Conservation (phyloP, 2,797 vertebrate genomes). For the Varecia variegata region DNA sequence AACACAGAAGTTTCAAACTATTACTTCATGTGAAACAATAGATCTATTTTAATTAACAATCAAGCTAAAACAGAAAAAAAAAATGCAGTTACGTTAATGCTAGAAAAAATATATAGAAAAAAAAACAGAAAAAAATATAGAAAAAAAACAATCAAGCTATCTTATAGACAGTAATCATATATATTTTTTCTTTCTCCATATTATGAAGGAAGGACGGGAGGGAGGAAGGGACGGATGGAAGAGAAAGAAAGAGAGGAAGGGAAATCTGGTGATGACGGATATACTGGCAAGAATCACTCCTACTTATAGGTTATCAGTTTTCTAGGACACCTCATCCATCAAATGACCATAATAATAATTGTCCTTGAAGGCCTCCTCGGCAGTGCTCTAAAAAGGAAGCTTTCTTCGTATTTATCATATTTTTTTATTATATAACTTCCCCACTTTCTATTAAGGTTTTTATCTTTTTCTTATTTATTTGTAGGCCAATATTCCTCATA, state of each 20-base stretch:
- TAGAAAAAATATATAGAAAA: too few species aligned
- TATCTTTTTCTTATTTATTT: conserved; percentile 21
- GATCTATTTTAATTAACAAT: neutral
- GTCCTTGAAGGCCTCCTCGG: neutral
- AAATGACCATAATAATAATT: neutral
- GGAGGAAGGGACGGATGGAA: neutral
- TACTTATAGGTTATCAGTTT: neutral
- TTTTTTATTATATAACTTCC: neutral
- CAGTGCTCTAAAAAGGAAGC: neutral
- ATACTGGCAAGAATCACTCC: neutral
- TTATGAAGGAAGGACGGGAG: neutral
- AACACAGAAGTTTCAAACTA: neutral
- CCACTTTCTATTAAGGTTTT: neutral
- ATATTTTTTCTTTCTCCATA: neutral
- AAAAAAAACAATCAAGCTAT: neutral
- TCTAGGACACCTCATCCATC: neutral
- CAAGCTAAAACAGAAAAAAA: too few species aligned
- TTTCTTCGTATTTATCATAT: neutral
- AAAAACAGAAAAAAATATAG: too few species aligned
- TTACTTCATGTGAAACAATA: neutral
- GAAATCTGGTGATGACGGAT: neutral
- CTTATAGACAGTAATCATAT: neutral
- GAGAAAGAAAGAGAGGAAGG: neutral
- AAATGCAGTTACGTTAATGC: too few species aligned
- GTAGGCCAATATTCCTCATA: neutral